phyloP scores from a whole-genome alignment of 2,113 vertebrate species.

The Andinoacara biseriatus region DNA sequence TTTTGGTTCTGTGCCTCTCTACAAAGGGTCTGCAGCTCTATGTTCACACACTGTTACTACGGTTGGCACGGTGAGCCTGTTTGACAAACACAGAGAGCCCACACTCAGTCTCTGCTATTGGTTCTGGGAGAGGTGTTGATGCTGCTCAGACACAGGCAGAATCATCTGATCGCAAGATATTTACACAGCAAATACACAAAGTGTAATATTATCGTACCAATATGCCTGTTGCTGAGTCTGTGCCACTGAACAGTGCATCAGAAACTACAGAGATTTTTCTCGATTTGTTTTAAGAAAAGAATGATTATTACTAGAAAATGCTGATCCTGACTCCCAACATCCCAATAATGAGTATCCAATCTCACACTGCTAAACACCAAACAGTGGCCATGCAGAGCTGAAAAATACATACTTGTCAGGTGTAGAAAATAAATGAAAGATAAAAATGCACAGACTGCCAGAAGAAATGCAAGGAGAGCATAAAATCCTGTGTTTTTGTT shows the following conservation, averaged over 20 bases:
- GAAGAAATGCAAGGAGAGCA: no score
- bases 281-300: not conserved
- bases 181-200: slow-evolving; percentile 40
- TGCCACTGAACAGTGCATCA: not conserved
- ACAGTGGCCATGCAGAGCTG: no score
- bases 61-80: not conserved
- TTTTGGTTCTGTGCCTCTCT: not conserved
- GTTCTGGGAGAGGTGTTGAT: slow-evolving; percentile 31
- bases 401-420: no score
- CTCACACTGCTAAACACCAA: no score
- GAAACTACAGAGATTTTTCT: not conserved
- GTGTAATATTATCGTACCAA: slow-evolving; percentile 14
- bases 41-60: not conserved
- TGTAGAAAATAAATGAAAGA: no score
- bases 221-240: slow-evolving; percentile 14
- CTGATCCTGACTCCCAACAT: no score
- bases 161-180: slow-evolving; percentile 39
- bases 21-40: slow-evolving; percentile 4
- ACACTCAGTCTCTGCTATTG: slow-evolving; percentile 38
- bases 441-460: no score
- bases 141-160: slow-evolving; percentile 21
- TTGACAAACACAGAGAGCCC: slow-evolving; percentile 28
- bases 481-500: no score
- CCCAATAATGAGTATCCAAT: no score
- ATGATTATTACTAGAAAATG: not conserved